Evolutionary conservation across 2,888 invertebrate genomes (phyloP), one percentile per base, ranked within the genome.

Genomic region (Brachyptera putata): DNA sequence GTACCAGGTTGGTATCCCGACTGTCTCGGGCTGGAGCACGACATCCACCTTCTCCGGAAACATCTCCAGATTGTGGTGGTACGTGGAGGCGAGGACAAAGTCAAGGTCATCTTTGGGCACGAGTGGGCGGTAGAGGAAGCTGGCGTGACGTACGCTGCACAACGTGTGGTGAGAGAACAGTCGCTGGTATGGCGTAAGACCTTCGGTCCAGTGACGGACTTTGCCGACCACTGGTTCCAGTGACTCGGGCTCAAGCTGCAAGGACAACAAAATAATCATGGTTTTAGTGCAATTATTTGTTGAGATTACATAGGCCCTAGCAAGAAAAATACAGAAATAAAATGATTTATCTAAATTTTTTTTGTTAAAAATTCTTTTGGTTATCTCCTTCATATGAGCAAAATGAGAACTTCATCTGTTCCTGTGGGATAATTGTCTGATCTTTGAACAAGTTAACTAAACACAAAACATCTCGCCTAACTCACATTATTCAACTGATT

Each of bases 101-200:
- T 91, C 91, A 61, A 91, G 75, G 48, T 83, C 80, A 70, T 90
- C 89, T 21, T 78, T 75, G 0, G 89, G 88, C 56, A 81, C 75
- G 57, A 65, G 61, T 41, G 64, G 63, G 48, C 64, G 61, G 16
- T 66, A 68, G 65, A 76, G 81, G 46, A 75, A 71, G 36, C 74
- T 75, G 68, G 72, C 76, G 69, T 73, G 78, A 62, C 83, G 76
- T 57, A 80, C 76, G 68, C 81, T 83, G 61, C 79, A 80, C 63
- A 83, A 70, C 7, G 84, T 84, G 63, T 84, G 83, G 70, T 84
- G 83, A 24, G 81, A 80, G 67, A 79, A 83, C 24, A 84, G 75
- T 49, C 83, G 74, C 22, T 79, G 77, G 50, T 79, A 78, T 21
- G 76, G 67, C 24, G 58, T 50, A 1, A 50, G 30, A 4, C 49